Evolutionary conservation across 2,797 vertebrate genomes (phyloP).

Genomic region (Halcyon badia): DNA sequence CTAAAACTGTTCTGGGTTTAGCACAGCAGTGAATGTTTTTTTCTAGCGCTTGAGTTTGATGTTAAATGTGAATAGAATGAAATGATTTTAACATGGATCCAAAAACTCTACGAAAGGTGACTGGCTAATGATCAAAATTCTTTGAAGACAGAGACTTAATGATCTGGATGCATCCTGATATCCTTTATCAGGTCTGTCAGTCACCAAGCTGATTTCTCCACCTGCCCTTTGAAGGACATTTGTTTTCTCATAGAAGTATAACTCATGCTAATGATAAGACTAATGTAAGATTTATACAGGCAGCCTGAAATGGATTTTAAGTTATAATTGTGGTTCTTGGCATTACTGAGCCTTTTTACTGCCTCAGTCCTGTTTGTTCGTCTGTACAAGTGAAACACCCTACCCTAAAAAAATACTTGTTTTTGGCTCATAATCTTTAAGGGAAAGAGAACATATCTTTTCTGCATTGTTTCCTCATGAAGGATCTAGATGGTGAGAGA

Average conservation of each 20-base stretch:
- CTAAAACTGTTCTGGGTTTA: neutral
- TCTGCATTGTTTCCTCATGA: neutral
- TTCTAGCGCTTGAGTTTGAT: neutral
- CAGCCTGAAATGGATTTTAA: neutral
- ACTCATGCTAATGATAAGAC: neutral
- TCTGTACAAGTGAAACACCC: neutral
- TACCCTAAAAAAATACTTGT: neutral
- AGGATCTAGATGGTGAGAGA: neutral
- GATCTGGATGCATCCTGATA: neutral
- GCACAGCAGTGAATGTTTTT: neutral
- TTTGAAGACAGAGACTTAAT: neutral
- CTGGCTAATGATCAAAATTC: neutral
- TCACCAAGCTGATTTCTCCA: neutral
- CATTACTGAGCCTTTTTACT: neutral
- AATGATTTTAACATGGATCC: neutral
- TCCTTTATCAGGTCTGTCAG: neutral
- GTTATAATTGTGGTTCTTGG: constrained; percentile 24
- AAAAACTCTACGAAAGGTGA: neutral
- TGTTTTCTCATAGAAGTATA: neutral
- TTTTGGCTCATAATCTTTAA: neutral
- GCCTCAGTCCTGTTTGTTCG: neutral
- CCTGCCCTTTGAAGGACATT: neutral
- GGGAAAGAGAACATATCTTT: neutral
- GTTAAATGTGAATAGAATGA: neutral
- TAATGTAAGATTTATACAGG: constrained; percentile 3